A percentile compares a stretch with the other conserved stretches of the same genome.
phyloP scores from a whole-genome alignment of 2,888 invertebrate genomes.

The Dendrolimus pini region DNA sequence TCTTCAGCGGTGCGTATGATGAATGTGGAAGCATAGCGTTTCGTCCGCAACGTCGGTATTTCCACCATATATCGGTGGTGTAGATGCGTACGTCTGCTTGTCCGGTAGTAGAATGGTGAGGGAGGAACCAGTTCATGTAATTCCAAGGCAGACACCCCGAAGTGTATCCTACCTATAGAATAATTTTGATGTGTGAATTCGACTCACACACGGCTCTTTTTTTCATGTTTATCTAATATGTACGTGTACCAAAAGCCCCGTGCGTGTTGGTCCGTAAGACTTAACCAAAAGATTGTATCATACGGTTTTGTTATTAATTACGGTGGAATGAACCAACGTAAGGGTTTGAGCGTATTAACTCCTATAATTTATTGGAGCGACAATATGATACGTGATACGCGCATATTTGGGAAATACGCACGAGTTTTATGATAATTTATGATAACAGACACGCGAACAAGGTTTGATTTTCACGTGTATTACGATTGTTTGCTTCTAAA shows the following conservation, averaged over 20 bases:
- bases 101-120: too few relatives aligned
- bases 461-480: conserved; percentile 4
- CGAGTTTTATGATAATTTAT: conserved; percentile 31
- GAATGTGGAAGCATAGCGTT: too few relatives aligned
- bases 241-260: conserved; percentile 18
- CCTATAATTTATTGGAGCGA: conserved; percentile 59
- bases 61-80: too few relatives aligned
- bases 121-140: too few relatives aligned
- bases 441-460: conserved; percentile 49
- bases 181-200: too few relatives aligned
- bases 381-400: conserved; percentile 56
- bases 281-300: conserved; percentile 53
- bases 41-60: too few relatives aligned
- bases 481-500: too few relatives aligned
- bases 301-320: conserved; percentile 63
- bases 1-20: too few relatives aligned
- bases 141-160: too few relatives aligned
- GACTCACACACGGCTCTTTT: too few relatives aligned
- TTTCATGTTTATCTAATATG: conserved; percentile 4
- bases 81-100: too few relatives aligned
- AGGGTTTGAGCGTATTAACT: conserved; percentile 59
- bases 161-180: too few relatives aligned
- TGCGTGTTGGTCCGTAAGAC: conserved; percentile 29
- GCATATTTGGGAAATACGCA: conserved; percentile 59
- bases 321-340: conserved; percentile 41